A percentile compares a stretch with the other conserved stretches of the same genome.
Evolutionary conservation across 2,113 vertebrate species (phyloP).

Genomic region (Pungitius pungitius): DNA sequence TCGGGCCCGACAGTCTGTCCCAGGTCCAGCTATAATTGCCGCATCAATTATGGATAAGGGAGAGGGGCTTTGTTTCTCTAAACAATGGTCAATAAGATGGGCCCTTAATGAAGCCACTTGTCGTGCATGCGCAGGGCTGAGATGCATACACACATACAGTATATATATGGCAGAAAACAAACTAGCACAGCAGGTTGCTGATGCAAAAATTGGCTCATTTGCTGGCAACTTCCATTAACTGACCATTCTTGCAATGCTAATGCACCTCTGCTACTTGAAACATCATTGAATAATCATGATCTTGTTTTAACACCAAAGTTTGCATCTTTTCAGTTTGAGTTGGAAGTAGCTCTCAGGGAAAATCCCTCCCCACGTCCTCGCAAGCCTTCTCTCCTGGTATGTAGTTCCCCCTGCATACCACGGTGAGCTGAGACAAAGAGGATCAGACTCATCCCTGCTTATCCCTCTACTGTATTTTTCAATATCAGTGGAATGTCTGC

Average conservation of each 20-base stretch:
- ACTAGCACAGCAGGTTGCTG: conserved; percentile 30
- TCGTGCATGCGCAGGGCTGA: conserved; percentile 22
- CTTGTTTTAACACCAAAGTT: conserved; percentile 39
- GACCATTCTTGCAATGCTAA: conserved; percentile 36
- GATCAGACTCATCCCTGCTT: conserved; percentile 70
- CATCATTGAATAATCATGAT: conserved; percentile 12
- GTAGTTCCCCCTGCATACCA: conserved; percentile 48
- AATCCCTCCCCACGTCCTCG: conserved; percentile 20
- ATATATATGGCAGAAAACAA: conserved; percentile 4
- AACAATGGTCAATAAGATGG: conserved; percentile 52
- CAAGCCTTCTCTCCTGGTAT: conserved; percentile 14
- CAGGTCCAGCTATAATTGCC: conserved; percentile 59
- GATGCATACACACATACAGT: conserved; percentile 32
- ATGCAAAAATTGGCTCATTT: conserved; percentile 51
- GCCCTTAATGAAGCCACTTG: conserved; percentile 60
- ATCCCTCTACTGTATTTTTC: conserved; percentile 72
- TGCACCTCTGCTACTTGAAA: conserved; percentile 28
- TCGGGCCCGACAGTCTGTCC: conserved; percentile 29
- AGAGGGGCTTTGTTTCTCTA: conserved; percentile 45
- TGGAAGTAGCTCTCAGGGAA: conserved; percentile 13
- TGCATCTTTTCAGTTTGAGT: conserved; percentile 4
- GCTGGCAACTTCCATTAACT: conserved; percentile 38
- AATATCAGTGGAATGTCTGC: conserved; percentile 77
- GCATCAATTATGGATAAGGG: conserved; percentile 64
- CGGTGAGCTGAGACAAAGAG: conserved; percentile 55